Conservation (phyloP, 2,113 vertebrate genomes). For the Melanostigma gelatinosum region DNA sequence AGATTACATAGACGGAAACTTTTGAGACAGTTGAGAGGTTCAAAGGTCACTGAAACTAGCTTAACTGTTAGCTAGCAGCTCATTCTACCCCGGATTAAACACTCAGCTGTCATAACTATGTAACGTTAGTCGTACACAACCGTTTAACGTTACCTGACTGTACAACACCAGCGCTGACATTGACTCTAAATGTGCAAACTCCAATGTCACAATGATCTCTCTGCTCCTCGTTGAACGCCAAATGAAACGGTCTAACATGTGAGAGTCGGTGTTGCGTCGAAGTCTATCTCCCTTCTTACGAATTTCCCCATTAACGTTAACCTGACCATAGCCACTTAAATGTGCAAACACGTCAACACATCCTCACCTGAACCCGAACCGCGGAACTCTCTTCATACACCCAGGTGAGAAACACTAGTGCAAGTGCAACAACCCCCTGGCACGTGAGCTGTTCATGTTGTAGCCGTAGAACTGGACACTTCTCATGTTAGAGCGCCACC, state of each 20-base stretch:
- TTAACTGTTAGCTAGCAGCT: not conserved
- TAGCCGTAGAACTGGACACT: not conserved
- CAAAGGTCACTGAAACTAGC: not conserved
- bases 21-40: not conserved
- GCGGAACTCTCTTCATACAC: not conserved
- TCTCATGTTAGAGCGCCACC: slow-evolving; percentile 3
- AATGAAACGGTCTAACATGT: not conserved
- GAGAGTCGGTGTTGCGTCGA: not conserved
- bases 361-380: not conserved
- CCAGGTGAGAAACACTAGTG: not conserved
- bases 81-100: not conserved
- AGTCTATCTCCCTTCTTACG: not conserved
- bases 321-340: not conserved
- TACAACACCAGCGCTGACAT: not conserved
- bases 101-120: not conserved
- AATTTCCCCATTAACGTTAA: not conserved
- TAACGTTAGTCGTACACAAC: not conserved
- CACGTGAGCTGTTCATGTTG: not conserved
- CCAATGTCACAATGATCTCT: not conserved
- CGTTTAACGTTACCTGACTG: no score
- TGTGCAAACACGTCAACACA: not conserved
- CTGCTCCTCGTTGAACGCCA: not conserved
- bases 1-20: not conserved
- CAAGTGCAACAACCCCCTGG: not conserved
- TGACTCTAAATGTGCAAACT: not conserved